Base-by-base conservation (phyloP, 2,888 invertebrate genomes). In the Pheosia tremula region DNA sequence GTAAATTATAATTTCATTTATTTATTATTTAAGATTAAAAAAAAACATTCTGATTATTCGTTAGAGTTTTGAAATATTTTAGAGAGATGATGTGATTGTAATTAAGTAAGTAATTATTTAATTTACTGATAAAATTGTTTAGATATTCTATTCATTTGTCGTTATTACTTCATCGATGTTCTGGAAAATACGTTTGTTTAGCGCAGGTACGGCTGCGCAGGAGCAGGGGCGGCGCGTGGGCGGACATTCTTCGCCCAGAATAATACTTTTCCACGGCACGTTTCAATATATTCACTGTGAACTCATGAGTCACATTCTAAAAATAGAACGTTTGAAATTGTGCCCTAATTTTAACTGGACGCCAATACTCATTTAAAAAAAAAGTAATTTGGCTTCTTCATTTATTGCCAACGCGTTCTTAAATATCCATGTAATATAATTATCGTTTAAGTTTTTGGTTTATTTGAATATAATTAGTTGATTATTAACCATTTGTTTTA, bases 221-320 rank as follows among this genome's bases (percentile, higher is more conserved):
- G 63, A 56, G 64, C 66, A 71, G 62, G 58, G 71, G 68, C 68
- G 64, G 61, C 56, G 77, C 80, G 77, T 89, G 82, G 90, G 89
- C 86, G 88, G 73, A 79, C 84, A 88, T 89, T 89, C 87, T 87
- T 84, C 75, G 82, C 84, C 79, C 78, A 84, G 83, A 89, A 88
- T 90, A 90, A 88, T 86, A 87, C 86, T 84, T 87, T 84, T 87
- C 82, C 82, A 81, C 75, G 76, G 77, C 79, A 75, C 78, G 82
- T 87, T 89, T 86, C 84, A 79, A 87, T 87, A 84, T 83, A 85
- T 89, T 85, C 84, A 81, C 81, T 81, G 80, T 81, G 79, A 83
- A 84, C 79, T 78, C 70, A 64, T 90, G 91, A 93, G 83, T 91
- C 92, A 93, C 80, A 71, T 74, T 88, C 90, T 93, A 92, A 88